Conservation (phyloP, 2,888 invertebrate species). For the Miltochrista miniata region DNA sequence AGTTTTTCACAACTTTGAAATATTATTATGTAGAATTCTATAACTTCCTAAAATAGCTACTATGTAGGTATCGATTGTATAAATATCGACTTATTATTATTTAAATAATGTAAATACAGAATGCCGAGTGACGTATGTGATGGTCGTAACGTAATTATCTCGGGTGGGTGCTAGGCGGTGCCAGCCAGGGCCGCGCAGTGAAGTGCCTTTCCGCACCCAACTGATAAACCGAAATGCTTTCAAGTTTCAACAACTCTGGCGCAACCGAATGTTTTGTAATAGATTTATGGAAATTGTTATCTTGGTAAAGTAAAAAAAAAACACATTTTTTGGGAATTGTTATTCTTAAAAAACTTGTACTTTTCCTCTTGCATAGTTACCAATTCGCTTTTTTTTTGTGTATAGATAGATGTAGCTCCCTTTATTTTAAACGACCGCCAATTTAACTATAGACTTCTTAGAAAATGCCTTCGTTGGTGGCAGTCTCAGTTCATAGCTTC, state of each 20-base stretch:
- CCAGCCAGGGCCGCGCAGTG: slow-evolving; percentile 60
- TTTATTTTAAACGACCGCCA: too few species aligned
- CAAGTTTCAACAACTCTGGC: slow-evolving; percentile 48
- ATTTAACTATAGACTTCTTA: too few species aligned
- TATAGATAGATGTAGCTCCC: too few species aligned
- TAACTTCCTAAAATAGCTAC: too few species aligned
- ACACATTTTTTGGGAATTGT: neutral
- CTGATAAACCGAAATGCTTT: slow-evolving; percentile 63
- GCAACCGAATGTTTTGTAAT: slow-evolving; percentile 45
- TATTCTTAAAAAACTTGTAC: too few species aligned
- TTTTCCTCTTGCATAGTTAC: too few species aligned
- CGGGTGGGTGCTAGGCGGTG: slow-evolving; percentile 65
- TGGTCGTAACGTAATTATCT: slow-evolving; percentile 68
- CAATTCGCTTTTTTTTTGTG: too few species aligned
- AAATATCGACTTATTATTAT: slow-evolving; percentile 23
- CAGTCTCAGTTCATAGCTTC: too few species aligned
- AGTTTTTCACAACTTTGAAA: too few species aligned
- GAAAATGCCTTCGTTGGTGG: slow-evolving; percentile 25
- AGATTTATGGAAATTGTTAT: slow-evolving; percentile 34
- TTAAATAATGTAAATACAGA: slow-evolving; percentile 25
- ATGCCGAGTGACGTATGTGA: slow-evolving; percentile 40
- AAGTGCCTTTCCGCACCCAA: slow-evolving; percentile 58
- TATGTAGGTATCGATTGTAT: slow-evolving; percentile 10
- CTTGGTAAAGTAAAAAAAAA: slow-evolving; percentile 5
- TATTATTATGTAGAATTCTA: too few species aligned